These are phyloP conservation scores for Mechanitis messenoides DNA, from an alignment of 2,888 invertebrate species.

Conservation along the genomic window DNA sequence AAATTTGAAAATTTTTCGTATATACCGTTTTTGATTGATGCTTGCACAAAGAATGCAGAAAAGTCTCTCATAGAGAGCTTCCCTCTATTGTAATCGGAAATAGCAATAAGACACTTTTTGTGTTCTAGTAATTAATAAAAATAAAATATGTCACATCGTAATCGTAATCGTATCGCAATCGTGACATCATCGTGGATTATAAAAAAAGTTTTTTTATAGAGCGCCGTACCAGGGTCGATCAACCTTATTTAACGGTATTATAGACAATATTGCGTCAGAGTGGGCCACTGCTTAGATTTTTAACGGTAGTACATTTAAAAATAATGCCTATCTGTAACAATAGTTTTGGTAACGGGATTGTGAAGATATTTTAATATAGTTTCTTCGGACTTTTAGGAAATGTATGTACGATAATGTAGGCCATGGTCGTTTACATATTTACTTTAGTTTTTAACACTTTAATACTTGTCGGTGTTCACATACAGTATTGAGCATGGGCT, in stretches of 20 bases:
- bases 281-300: conserved; percentile 12
- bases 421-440: too few relatives aligned
- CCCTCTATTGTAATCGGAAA: background rate
- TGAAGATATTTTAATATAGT: too few relatives aligned
- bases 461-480: too few relatives aligned
- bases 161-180: background rate
- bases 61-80: too few relatives aligned
- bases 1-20: too few relatives aligned
- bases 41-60: too few relatives aligned
- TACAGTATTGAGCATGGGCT: too few relatives aligned
- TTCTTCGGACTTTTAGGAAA: too few relatives aligned
- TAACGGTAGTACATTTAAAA: background rate
- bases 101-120: background rate
- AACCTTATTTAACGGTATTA: conserved; percentile 61
- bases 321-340: background rate
- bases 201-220: conserved; percentile 28
- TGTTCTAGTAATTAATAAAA: background rate
- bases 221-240: conserved; percentile 51
- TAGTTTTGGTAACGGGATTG: too few relatives aligned
- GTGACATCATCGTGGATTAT: conserved; percentile 9
- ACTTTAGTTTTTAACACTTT: too few relatives aligned
- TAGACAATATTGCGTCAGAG: conserved; percentile 37
- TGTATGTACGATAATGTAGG: too few relatives aligned
- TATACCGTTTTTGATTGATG: too few relatives aligned
- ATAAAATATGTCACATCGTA: background rate